Conservation (phyloP, 1,140 invertebrate genomes). For the Scylla paramamosain region DNA sequence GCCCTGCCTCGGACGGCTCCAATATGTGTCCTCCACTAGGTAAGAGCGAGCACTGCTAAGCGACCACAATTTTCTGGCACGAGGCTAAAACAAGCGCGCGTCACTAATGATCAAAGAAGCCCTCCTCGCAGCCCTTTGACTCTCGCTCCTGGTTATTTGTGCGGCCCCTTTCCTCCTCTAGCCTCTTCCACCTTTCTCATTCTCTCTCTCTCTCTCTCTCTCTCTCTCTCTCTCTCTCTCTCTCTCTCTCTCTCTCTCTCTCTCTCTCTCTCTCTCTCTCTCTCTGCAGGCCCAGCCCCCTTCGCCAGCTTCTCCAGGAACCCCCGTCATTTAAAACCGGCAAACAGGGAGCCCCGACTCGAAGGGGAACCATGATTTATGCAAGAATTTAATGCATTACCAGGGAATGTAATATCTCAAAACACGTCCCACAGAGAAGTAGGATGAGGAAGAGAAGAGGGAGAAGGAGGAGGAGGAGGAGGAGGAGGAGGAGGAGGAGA, state of each 20-base stretch:
- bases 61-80: constrained; percentile 54
- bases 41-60: constrained; percentile 36
- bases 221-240: constrained; percentile 42
- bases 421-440: constrained; percentile 59
- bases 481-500: neutral
- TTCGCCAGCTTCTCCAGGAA: constrained; percentile 50
- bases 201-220: constrained; percentile 25
- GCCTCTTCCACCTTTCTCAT: neutral
- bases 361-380: constrained; percentile 70
- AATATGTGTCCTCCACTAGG: constrained; percentile 9
- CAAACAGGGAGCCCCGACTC: constrained; percentile 34
- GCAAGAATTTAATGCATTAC: constrained; percentile 77
- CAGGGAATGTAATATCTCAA: constrained; percentile 75
- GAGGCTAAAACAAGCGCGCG: constrained; percentile 61
- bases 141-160: constrained; percentile 63
- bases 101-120: constrained; percentile 67
- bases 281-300: neutral
- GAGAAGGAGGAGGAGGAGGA: constrained; percentile 28
- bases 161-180: constrained; percentile 8
- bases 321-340: constrained; percentile 61
- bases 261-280: constrained; percentile 45
- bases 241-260: constrained; percentile 53
- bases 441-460: constrained; percentile 54
- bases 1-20: neutral
- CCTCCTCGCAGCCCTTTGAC: constrained; percentile 50